A percentile compares a stretch with the other conserved stretches of the same genome.
phyloP scores from a whole-genome alignment of 1,140 invertebrate species.

The Artemia franciscana region DNA sequence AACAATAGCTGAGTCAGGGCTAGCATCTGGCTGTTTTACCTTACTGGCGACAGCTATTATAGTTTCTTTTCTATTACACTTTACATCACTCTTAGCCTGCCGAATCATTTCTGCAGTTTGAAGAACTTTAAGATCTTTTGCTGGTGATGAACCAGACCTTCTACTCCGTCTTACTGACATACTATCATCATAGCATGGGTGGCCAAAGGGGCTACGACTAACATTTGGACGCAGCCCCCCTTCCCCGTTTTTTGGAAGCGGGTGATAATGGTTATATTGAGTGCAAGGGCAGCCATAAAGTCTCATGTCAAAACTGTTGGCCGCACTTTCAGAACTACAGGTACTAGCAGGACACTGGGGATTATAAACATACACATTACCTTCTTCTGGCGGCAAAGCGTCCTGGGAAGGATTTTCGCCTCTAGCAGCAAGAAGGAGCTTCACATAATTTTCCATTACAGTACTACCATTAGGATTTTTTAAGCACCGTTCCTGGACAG shows the following conservation, averaged over 20 bases:
- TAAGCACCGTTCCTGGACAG: not conserved
- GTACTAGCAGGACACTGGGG: conserved; percentile 14
- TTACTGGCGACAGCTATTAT: not conserved
- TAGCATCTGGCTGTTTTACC: conserved; percentile 6
- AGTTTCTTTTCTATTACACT: not conserved
- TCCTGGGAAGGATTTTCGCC: not conserved
- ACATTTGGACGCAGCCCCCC: conserved; percentile 1
- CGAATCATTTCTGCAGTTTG: not conserved
- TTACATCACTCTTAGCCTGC: not conserved
- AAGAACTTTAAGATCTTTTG: not conserved
- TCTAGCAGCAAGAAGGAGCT: conserved; percentile 5
- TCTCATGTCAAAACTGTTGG: conserved; percentile 18
- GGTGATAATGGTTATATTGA: not conserved
- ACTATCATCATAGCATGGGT: not conserved
- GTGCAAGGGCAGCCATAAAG: conserved; percentile 10
- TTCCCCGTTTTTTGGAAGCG: conserved; percentile 3
- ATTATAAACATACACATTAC: not conserved
- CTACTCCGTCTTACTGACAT: not conserved
- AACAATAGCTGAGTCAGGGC: conserved; percentile 12
- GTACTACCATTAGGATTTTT: not conserved
- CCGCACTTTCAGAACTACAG: conserved; percentile 19
- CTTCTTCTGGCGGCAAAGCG: not conserved
- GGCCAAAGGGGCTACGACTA: not conserved
- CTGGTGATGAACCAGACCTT: not conserved
- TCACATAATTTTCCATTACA: conserved; percentile 8